A percentile compares a stretch with the other conserved stretches of the same genome.
Evolutionary conservation across 2,888 invertebrate species (phyloP).

Genomic region (Cataglyphis cursor): DNA sequence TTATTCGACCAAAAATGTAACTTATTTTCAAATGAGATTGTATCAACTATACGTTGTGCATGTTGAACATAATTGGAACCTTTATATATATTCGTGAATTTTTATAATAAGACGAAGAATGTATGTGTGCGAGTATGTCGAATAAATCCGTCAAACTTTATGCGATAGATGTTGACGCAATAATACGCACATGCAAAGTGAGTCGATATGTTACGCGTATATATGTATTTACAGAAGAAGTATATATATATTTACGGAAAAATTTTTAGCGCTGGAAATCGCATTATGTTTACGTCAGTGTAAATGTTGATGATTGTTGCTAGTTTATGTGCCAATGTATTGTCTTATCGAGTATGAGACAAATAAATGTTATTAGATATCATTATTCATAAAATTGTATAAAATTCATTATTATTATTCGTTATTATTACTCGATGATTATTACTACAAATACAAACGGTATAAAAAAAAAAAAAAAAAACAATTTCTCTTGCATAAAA

Average conservation of each 20-base stretch:
- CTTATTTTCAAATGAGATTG: conserved; percentile 38
- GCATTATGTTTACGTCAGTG: conserved; percentile 79
- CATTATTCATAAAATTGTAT: conserved; percentile 50
- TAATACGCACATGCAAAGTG: conserved; percentile 62
- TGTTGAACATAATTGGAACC: conserved; percentile 24
- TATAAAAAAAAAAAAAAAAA: not conserved
- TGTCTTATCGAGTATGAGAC: conserved; percentile 79
- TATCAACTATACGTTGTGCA: not conserved
- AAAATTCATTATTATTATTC: not conserved
- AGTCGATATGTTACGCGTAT: conserved; percentile 80
- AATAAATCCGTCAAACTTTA: conserved; percentile 46
- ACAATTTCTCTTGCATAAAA: not conserved
- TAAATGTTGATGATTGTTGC: conserved; percentile 84
- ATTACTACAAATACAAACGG: conserved; percentile 3
- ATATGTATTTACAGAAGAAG: conserved; percentile 62
- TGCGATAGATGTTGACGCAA: conserved; percentile 38
- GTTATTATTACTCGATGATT: not conserved
- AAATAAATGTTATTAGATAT: conserved; percentile 83
- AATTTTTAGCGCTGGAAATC: conserved; percentile 73
- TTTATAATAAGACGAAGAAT: conserved; percentile 26
- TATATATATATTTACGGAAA: conserved; percentile 68
- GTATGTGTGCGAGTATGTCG: not conserved
- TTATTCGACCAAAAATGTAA: conserved; percentile 15
- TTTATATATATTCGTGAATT: conserved; percentile 50
- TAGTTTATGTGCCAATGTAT: conserved; percentile 84